Conservation (phyloP, 2,888 invertebrate genomes). For the Lutraria lutraria region DNA sequence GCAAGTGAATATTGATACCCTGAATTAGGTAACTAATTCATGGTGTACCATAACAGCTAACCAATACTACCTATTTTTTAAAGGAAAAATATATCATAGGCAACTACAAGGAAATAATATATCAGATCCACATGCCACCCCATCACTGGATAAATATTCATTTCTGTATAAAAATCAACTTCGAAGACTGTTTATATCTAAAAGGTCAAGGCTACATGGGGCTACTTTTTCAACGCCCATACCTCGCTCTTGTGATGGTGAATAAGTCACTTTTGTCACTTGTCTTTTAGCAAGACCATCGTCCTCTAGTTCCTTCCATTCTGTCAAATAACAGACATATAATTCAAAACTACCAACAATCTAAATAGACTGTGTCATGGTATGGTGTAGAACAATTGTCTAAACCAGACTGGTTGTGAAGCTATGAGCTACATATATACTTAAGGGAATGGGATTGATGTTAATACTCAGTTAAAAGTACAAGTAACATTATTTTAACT, state of each 20-base stretch:
- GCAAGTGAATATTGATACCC: too few species aligned
- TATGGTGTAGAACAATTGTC: neutral
- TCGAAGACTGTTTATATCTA: slow-evolving; percentile 26
- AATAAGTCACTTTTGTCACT: slow-evolving; percentile 78
- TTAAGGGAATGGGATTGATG: too few species aligned
- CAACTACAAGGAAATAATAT: neutral
- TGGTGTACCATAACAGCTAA: too few species aligned
- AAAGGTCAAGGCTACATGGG: slow-evolving; percentile 32
- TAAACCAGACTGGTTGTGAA: neutral
- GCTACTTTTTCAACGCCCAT: slow-evolving; percentile 38
- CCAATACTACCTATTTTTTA: too few species aligned
- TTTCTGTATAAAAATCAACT: slow-evolving; percentile 12
- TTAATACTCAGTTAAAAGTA: too few species aligned
- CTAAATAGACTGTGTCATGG: neutral
- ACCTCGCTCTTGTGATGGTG: slow-evolving; percentile 69
- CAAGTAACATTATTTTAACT: too few species aligned
- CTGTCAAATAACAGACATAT: slow-evolving; percentile 58
- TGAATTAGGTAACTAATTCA: too few species aligned
- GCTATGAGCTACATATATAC: too few species aligned
- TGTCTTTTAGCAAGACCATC: slow-evolving; percentile 77
- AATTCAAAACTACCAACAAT: neutral
- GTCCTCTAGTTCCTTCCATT: slow-evolving; percentile 79
- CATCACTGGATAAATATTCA: slow-evolving; percentile 13
- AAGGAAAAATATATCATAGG: too few species aligned
- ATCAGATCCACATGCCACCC: slow-evolving; percentile 9